Conservation (phyloP, 2,113 vertebrate genomes). For the Sturnus vulgaris region DNA sequence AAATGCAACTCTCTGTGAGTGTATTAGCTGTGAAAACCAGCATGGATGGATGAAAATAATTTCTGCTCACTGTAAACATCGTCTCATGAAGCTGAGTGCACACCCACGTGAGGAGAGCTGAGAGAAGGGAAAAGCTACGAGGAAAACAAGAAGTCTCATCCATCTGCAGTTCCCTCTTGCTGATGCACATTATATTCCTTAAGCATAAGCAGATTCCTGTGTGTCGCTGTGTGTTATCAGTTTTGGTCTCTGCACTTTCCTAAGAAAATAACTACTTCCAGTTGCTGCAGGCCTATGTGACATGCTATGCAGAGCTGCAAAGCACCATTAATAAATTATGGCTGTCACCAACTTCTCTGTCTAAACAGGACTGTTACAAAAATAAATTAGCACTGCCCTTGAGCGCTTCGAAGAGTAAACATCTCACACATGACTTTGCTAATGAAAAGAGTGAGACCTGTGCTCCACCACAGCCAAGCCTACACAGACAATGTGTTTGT, state of each 20-base stretch:
- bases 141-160: constrained; percentile 8
- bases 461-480: background rate
- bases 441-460: background rate
- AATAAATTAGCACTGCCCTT: constrained; percentile 52
- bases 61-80: background rate
- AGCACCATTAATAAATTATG: constrained; percentile 55
- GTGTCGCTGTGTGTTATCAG: background rate
- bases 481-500: background rate
- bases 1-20: background rate
- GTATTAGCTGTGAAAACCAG: background rate
- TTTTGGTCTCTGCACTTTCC: constrained; percentile 23
- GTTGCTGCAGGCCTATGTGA: background rate
- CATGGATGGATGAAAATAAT: background rate
- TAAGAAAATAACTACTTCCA: constrained; percentile 39
- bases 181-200: background rate
- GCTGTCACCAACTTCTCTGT: constrained; percentile 19
- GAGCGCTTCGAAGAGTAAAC: constrained; percentile 10
- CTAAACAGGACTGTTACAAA: constrained; percentile 36
- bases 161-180: background rate
- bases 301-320: constrained; percentile 19
- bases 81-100: background rate
- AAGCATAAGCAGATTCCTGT: constrained; percentile 20
- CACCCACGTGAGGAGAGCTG: background rate
- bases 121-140: background rate
- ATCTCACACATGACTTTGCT: background rate